Evolutionary conservation across 64 coral and sea anemone genomes (phyloP), one percentile per base, ranked within the genome.

Genomic region (Exaiptasia diaphana): DNA sequence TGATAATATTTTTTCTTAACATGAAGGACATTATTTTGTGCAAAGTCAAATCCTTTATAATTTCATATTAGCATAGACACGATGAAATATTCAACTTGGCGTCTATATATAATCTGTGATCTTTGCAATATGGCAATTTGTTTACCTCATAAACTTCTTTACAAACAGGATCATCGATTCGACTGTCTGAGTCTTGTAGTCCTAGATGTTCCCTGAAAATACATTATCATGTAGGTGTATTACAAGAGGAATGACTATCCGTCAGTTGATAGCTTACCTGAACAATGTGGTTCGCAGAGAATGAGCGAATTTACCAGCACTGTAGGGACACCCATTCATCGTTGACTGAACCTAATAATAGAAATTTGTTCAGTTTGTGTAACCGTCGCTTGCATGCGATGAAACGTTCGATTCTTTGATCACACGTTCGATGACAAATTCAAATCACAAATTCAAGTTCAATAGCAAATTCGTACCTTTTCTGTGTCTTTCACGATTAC

Each of bases 151-250:
- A 97, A 28, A 97, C 91, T 27, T 53, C 74, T 8, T 97, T 82
- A 34, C 64, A 78, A n/a, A 86, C 73, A 26, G 90, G 89, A 79
- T 97, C 93, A 4, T 72, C 40, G 1, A 97, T 80, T 40, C 57
- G 39, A 41, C 67, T 25, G 14, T 77, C 79, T 23, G 41, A 68
- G 17, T 55, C 89, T 20, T 50, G 15, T 17, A 83, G n/a, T 72
- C 93, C 93, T 14, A 96, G 83, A 67, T 97, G 89, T 67, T 97
- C 93, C 33, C 93, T 97, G 4, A 24, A n/a, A n/a, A n/a, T n/a
- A n/a, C n/a, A n/a, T n/a, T n/a, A n/a, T n/a, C 34, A 36, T 37
- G 26, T 32, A 34, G 10, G 33, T 26, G 17, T 68, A 20, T 68
- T 30, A n/a, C n/a, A n/a, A n/a, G n/a, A n/a, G n/a, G 23, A 32